A percentile compares a stretch with the other conserved stretches of the same genome.
These are phyloP conservation scores for Eutrigla gurnardus DNA, from an alignment of 2,797 vertebrate genomes.

Conservation along the genomic window DNA sequence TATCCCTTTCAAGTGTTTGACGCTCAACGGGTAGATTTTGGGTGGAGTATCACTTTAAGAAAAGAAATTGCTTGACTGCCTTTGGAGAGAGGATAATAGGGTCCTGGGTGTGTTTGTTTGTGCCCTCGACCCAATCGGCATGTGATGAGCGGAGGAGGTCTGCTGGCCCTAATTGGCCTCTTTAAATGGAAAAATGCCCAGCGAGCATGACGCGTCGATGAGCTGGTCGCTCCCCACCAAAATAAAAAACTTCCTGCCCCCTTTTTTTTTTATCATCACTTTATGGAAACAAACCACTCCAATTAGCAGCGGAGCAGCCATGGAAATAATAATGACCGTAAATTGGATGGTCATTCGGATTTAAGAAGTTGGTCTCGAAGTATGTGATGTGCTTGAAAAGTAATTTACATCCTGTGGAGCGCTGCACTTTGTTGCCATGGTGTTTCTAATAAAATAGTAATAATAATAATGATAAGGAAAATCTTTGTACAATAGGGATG, in stretches of 20 bases:
- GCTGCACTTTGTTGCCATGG: constrained; percentile 4
- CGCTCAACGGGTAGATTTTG: background rate
- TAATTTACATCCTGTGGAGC: constrained; percentile 42
- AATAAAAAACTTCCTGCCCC: background rate
- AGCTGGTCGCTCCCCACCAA: constrained; percentile 20
- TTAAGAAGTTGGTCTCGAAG: constrained; percentile 55
- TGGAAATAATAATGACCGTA: constrained; percentile 57
- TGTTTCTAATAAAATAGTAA: background rate
- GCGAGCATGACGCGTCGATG: constrained; percentile 62
- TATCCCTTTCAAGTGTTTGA: constrained; percentile 1
- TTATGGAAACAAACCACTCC: constrained; percentile 67
- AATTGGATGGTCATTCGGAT: constrained; percentile 58
- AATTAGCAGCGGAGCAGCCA: constrained; percentile 82
- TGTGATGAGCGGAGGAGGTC: constrained; percentile 63
- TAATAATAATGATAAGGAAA: background rate
- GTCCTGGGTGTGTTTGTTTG: constrained; percentile 74
- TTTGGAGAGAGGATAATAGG: constrained; percentile 67
- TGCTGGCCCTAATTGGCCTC: constrained; percentile 74
- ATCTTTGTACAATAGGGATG: background rate
- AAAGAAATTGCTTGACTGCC: constrained; percentile 57
- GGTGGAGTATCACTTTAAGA: constrained; percentile 51
- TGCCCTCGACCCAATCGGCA: constrained; percentile 62
- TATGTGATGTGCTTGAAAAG: constrained; percentile 36
- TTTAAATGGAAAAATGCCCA: constrained; percentile 75
- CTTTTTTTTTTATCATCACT: constrained; percentile 58